These are phyloP conservation scores for Danaus plexippus DNA, from an alignment of 1,140 invertebrate genomes.

Conservation along the genomic window DNA sequence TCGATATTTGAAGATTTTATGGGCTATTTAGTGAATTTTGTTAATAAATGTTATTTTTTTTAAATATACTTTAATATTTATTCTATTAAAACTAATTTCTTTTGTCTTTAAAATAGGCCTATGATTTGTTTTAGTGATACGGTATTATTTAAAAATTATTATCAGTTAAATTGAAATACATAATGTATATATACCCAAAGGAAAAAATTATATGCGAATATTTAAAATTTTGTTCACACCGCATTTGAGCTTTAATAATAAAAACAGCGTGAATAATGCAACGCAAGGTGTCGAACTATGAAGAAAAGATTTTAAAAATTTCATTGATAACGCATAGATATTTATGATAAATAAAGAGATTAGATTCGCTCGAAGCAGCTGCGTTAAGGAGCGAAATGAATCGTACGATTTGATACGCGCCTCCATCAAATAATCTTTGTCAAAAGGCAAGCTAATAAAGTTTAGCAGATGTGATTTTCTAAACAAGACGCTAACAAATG, in stretches of 20 bases:
- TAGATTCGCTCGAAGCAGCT: conserved; percentile 62
- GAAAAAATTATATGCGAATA: not conserved
- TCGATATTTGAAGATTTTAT: too few species aligned
- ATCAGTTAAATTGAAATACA: too few species aligned
- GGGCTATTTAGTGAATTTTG: too few species aligned
- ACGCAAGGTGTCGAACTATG: conserved; percentile 62
- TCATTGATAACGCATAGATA: conserved; percentile 64
- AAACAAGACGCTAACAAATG: conserved; percentile 69
- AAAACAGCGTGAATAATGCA: conserved; percentile 47
- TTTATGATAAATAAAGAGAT: conserved; percentile 59
- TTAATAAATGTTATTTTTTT: too few species aligned
- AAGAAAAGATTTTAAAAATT: conserved; percentile 50
- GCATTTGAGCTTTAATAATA: too few species aligned
- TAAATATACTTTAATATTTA: too few species aligned
- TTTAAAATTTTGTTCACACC: not conserved
- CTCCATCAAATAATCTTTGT: conserved; percentile 63
- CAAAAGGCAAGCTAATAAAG: conserved; percentile 64
- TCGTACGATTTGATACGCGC: conserved; percentile 65
- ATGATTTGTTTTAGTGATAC: too few species aligned
- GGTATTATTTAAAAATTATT: too few species aligned
- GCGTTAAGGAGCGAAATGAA: conserved; percentile 60
- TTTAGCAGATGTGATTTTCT: conserved; percentile 69
- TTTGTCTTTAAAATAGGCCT: too few species aligned
- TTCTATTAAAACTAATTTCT: too few species aligned
- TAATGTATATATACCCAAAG: too few species aligned